Evolutionary conservation across 1,140 invertebrate genomes (phyloP).

Genomic region (Acromyrmex charruanus): DNA sequence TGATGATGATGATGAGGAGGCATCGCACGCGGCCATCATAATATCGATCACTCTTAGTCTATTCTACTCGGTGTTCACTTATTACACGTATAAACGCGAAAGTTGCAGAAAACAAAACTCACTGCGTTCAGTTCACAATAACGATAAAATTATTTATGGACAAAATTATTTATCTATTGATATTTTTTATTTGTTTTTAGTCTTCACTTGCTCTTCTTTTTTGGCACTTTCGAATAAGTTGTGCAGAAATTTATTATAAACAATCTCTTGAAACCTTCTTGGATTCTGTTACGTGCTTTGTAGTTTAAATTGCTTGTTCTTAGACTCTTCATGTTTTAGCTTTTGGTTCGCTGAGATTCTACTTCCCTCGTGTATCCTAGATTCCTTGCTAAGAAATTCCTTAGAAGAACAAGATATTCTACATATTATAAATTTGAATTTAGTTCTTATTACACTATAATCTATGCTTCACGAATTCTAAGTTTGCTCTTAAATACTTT

Average conservation of each 20-base stretch:
- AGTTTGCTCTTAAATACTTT: background rate
- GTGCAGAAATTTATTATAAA: background rate
- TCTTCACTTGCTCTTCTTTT: conserved; percentile 8
- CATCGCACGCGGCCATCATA: conserved; percentile 84
- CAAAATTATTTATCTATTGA: conserved; percentile 1
- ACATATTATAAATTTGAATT: conserved; percentile 8
- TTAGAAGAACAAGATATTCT: conserved; percentile 19
- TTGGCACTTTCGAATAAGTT: conserved; percentile 9
- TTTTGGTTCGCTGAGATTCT: conserved; percentile 34
- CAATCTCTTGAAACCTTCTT: conserved; percentile 21
- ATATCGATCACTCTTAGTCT: conserved; percentile 80
- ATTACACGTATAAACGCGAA: conserved; percentile 71
- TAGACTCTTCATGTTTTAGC: conserved; percentile 12
- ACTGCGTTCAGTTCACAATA: conserved; percentile 25
- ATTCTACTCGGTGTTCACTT: conserved; percentile 76
- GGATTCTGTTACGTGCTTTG: conserved; percentile 21
- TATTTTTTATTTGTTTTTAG: background rate
- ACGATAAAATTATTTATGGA: background rate
- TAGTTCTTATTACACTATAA: background rate
- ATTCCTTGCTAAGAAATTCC: conserved; percentile 35
- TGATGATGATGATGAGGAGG: conserved; percentile 79
- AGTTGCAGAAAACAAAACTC: conserved; percentile 56
- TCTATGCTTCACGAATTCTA: conserved; percentile 14
- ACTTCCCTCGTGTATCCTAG: background rate
- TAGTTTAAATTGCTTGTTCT: conserved; percentile 42